Evolutionary conservation across 1,140 invertebrate species (phyloP), one percentile per base, ranked within the genome.

Genomic region (Musca domestica): DNA sequence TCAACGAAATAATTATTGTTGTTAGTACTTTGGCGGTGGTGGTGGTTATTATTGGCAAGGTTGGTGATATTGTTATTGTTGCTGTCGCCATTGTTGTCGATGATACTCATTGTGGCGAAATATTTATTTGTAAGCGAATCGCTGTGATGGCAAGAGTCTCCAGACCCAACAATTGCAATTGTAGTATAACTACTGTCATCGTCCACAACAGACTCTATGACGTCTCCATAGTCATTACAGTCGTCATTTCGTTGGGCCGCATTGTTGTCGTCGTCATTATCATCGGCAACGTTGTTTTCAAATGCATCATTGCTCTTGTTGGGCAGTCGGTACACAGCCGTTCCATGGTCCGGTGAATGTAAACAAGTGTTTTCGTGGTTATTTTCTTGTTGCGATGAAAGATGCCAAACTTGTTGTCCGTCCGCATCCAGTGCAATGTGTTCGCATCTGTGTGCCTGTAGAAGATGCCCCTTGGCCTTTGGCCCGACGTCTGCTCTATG

Each of bases 311-410:
- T 61, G 56, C 56, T 20, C 27, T 61, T 61, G 56, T 61, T 20
- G 34, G 34, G 34, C 41, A 61, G 46, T 63, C 56, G 34, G 34
- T 41, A 41, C 34, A 41, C 34, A 9, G 34, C 34, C 34, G 12
- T 41, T 41, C 61, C 34, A 49, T 63, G 58, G 67, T 64, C 47
- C 41, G 48, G 23, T 64, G 41, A 64, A 64, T 49, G 67, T 68
- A 51, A 63, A 64, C 56, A 61, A 61, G 56, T 68, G 67, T 51
- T 64, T 64, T 58, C 54, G 51, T 64, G 20, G 19, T 12, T 61
- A 61, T 4, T 17, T 12, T 61, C 12, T 48, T 68, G 63, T 64
- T 69, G 67, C 9, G 61, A 46, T 52, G 58, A 67, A 54, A 67
- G 27, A 54, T 63, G 64, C 25, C 58, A 25, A 12, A 34, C 14